These are phyloP conservation scores for Lepidothrix coronata DNA, from an alignment of 2,113 vertebrate genomes.

Conservation along the genomic window DNA sequence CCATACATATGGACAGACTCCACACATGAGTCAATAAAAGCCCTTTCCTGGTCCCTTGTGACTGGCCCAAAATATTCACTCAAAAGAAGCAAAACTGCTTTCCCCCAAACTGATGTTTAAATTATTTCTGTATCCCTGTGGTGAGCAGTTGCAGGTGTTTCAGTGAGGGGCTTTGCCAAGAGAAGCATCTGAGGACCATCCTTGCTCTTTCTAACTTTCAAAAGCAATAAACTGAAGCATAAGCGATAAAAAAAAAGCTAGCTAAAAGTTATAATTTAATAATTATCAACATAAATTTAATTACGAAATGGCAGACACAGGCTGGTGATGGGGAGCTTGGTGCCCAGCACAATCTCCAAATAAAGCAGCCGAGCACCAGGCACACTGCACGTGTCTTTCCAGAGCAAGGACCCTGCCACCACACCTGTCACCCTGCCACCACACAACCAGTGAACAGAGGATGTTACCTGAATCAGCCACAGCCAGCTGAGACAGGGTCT, in stretches of 20 bases:
- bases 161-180: neutral
- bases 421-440: neutral
- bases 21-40: neutral
- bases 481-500: neutral
- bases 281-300: neutral
- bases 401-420: neutral
- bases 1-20: neutral
- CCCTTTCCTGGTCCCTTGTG: neutral
- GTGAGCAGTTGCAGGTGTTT: accelerated
- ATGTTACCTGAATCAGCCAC: neutral
- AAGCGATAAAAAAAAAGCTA: neutral
- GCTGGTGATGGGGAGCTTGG: neutral
- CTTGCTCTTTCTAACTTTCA: neutral
- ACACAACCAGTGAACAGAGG: accelerated
- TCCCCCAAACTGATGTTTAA: too few species aligned
- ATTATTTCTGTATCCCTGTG: neutral
- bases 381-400: accelerated
- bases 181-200: neutral
- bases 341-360: neutral
- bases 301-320: neutral
- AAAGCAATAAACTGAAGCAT: neutral
- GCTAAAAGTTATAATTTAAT: neutral
- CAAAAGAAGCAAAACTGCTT: neutral
- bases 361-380: neutral
- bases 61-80: neutral